Evolutionary conservation across 2,797 vertebrate genomes (phyloP), one percentile per base, ranked within the genome.

Genomic region (Threskiornis aethiopicus): DNA sequence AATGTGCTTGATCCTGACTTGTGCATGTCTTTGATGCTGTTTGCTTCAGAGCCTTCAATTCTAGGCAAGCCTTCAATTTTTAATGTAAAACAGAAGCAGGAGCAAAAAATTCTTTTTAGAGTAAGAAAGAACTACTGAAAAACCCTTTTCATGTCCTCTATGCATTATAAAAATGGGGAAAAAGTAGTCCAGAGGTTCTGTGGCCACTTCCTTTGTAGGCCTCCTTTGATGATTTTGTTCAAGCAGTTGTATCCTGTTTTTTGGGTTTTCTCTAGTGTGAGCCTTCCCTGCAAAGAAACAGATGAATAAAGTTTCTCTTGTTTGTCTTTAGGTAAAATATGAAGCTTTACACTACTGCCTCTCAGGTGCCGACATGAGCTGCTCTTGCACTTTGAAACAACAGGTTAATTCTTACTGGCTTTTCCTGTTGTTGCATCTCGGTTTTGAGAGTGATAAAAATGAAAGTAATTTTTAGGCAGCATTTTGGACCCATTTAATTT

Each of bases 41-140:
- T 92, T 94, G 70, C 81, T 44, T 95, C 76, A 55, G 82, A 95
- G 71, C 55, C 72, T 93, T 91, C 79, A 75, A n/a, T 71, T 95
- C 89, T 67, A 94, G 85, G 52, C 79, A 94, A 76, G 87, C 80
- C 51, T 95, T 96, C 59, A 80, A 94, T 94, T 91, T 85, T 86
- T 88, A 78, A 93, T 91, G 71, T 73, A 64, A 91, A 94, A 64
- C 59, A 78, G n/a, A 86, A 91, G 61, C 20, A 80, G 46, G 54
- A 72, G 52, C 10, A n/a, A 89, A 90, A 77, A 82, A 35, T 6
- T 54, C 24, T 15, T 94, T 82, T 90, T 59, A 62, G 37, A 94
- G 41, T 95, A 61, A 86, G 49, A 89, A 78, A 22, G 29, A 90
- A 35, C 73, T 95, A 41, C 59, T 8, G 10, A 81, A 70, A 85